A percentile compares a stretch with the other conserved stretches of the same genome.
phyloP scores from a whole-genome alignment of 2,113 vertebrate species.

The Spermophilus dauricus region DNA sequence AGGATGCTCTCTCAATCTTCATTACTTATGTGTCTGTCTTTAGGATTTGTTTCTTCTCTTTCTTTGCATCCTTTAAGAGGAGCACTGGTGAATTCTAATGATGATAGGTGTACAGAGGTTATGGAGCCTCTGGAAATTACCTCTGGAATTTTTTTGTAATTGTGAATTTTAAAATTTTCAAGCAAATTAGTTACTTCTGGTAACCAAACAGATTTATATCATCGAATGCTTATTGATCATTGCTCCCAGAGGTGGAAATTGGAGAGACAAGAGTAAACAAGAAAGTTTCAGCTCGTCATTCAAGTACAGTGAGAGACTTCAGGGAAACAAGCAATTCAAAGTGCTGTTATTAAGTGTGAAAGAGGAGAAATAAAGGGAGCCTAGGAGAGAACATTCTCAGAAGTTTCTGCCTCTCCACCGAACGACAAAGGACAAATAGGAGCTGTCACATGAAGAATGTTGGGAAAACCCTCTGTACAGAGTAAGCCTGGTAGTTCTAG shows the following conservation, averaged over 20 bases:
- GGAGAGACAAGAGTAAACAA: background rate
- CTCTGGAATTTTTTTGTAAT: slow-evolving; percentile 21
- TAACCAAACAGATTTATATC: background rate
- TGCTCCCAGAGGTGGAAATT: background rate
- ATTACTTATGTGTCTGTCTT: background rate
- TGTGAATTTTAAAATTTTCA: background rate
- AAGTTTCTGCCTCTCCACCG: background rate
- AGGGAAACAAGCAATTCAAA: background rate
- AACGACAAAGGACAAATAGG: background rate
- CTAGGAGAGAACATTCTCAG: background rate
- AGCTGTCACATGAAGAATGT: background rate
- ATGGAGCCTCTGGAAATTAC: background rate
- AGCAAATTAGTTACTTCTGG: background rate
- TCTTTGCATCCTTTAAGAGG: background rate
- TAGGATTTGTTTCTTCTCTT: background rate
- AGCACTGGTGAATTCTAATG: background rate
- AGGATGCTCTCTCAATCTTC: background rate
- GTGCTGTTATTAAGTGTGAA: accelerated
- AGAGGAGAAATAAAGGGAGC: background rate
- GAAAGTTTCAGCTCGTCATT: background rate
- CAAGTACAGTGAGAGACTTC: background rate
- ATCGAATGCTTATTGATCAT: background rate
- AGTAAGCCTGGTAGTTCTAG: background rate
- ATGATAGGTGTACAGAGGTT: background rate
- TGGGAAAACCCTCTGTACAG: background rate